A percentile compares a stretch with the other conserved stretches of the same genome.
Conservation (phyloP, 2,797 vertebrate genomes). For the Vespertilio murinus region DNA sequence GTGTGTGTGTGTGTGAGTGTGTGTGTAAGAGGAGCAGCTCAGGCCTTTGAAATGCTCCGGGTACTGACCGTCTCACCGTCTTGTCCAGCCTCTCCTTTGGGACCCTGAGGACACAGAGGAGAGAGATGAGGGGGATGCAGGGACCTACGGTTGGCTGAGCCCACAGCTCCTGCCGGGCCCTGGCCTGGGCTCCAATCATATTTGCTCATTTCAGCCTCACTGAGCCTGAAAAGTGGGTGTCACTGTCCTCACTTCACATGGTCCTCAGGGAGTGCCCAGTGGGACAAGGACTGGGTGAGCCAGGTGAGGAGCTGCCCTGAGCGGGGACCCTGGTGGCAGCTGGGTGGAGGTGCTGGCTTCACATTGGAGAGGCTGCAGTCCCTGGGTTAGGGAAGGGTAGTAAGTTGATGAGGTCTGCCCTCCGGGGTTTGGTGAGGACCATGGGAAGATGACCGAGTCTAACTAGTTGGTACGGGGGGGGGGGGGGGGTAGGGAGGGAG, state of each 20-base stretch:
- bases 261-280: background rate
- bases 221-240: background rate
- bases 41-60: background rate
- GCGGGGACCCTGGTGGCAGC: background rate
- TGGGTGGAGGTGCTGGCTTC: background rate
- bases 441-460: no score
- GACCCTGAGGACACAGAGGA: conserved; percentile 76
- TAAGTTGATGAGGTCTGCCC: background rate
- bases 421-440: background rate
- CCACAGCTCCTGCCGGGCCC: background rate
- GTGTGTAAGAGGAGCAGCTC: background rate
- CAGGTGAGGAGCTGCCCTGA: background rate
- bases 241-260: background rate
- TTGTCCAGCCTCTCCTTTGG: conserved; percentile 90
- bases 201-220: background rate
- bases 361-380: background rate
- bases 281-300: background rate
- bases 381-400: background rate
- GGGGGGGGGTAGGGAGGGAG: no score
- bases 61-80: conserved; percentile 89
- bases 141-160: background rate
- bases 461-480: no score
- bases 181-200: background rate
- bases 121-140: background rate
- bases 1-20: background rate